Conservation (phyloP, 1,140 invertebrate genomes). For the Archivesica marissinica region DNA sequence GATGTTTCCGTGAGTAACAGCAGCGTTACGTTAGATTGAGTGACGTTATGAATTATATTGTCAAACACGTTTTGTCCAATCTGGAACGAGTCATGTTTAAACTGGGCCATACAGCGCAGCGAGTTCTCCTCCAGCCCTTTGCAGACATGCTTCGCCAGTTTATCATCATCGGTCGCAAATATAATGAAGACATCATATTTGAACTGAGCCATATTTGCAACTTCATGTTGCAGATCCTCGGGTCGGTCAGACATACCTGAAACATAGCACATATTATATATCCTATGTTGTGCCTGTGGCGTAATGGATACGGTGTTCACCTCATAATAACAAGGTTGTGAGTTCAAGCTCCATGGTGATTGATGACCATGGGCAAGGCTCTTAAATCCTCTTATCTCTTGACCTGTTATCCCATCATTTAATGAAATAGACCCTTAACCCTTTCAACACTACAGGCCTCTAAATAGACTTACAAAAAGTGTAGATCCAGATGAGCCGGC, state of each 20-base stretch:
- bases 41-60: background rate
- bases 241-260: background rate
- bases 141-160: background rate
- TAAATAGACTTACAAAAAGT: too few species aligned
- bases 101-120: background rate
- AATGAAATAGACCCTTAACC: too few species aligned
- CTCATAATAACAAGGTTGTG: too few species aligned
- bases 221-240: background rate
- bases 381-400: too few species aligned
- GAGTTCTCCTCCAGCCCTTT: background rate
- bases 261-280: too few species aligned
- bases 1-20: background rate
- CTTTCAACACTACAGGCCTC: too few species aligned
- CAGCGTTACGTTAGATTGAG: background rate
- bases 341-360: too few species aligned
- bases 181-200: slow-evolving; percentile 9
- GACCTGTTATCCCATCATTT: too few species aligned
- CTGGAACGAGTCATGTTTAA: background rate
- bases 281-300: too few species aligned
- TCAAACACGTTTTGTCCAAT: slow-evolving; percentile 12
- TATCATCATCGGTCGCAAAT: background rate
- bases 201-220: background rate
- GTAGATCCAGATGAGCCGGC: too few species aligned
- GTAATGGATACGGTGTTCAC: too few species aligned
- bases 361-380: too few species aligned